Percentiles rank a stretch among this genome's conserved stretches.
phyloP scores from a whole-genome alignment of 1,140 invertebrate genomes.

The Aphis craccivora region DNA sequence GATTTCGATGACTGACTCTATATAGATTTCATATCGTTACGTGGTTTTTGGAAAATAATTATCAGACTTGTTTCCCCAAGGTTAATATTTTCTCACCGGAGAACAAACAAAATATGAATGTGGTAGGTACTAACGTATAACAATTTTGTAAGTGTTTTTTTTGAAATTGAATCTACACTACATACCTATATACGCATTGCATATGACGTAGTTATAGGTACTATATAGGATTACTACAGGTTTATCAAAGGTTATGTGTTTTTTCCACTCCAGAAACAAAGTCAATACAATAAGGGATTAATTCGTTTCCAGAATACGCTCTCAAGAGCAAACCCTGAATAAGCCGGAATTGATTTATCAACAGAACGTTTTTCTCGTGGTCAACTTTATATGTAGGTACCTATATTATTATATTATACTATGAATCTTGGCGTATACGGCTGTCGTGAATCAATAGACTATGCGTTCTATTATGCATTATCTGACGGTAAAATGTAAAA shows the following conservation, averaged over 20 bases:
- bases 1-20: background rate
- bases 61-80: background rate
- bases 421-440: too few species aligned
- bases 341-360: background rate
- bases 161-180: background rate
- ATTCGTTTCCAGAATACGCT: background rate
- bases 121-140: background rate
- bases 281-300: background rate
- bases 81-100: background rate
- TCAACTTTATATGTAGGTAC: background rate
- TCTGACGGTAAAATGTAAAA: too few species aligned
- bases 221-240: background rate
- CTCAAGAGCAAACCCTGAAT: background rate
- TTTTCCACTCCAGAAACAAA: background rate
- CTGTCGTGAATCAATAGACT: too few species aligned
- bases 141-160: background rate
- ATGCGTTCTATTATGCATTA: too few species aligned
- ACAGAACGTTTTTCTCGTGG: background rate
- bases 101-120: background rate
- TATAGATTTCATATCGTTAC: background rate
- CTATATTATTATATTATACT: background rate
- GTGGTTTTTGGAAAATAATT: background rate
- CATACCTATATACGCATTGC: background rate
- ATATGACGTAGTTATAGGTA: too few species aligned
- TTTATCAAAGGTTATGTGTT: background rate